phyloP scores from a whole-genome alignment of 2,113 vertebrate species.

The Lontra canadensis region DNA sequence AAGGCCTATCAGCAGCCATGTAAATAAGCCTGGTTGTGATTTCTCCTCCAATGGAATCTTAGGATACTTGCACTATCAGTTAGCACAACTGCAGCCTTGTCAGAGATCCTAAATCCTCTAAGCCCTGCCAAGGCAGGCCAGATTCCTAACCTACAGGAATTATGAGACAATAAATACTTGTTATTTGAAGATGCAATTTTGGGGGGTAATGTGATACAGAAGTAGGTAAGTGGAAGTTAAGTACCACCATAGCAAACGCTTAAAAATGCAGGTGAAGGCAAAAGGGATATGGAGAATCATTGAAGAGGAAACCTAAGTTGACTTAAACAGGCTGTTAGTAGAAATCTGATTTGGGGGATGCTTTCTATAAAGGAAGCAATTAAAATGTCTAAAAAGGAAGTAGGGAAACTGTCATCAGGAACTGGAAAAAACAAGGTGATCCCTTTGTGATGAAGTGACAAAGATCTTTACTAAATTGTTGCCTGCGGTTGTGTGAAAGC shows the following conservation, averaged over 20 bases:
- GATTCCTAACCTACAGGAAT: neutral
- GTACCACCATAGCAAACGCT: neutral
- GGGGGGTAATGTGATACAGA: neutral
- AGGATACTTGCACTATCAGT: neutral
- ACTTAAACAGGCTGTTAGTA: neutral
- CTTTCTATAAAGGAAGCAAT: neutral
- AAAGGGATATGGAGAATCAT: neutral
- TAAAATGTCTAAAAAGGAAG: neutral
- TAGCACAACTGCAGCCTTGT: neutral
- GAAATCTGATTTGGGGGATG: neutral
- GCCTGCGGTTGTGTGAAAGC: rapidly evolving
- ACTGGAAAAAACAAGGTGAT: neutral
- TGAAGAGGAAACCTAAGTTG: neutral
- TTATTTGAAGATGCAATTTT: neutral
- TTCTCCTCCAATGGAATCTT: neutral
- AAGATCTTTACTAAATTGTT: neutral
- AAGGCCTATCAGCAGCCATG: neutral
- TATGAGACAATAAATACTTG: neutral
- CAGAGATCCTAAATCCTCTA: neutral
- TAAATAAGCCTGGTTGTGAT: neutral
- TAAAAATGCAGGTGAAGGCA: neutral
- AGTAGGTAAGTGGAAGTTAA: neutral
- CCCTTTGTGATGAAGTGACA: neutral
- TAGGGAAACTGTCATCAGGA: neutral
- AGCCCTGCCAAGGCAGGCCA: neutral